Percentiles rank a stretch among this genome's conserved stretches.
Evolutionary conservation across 1,140 invertebrate species (phyloP).

Genomic region (Aphis craccivora): DNA sequence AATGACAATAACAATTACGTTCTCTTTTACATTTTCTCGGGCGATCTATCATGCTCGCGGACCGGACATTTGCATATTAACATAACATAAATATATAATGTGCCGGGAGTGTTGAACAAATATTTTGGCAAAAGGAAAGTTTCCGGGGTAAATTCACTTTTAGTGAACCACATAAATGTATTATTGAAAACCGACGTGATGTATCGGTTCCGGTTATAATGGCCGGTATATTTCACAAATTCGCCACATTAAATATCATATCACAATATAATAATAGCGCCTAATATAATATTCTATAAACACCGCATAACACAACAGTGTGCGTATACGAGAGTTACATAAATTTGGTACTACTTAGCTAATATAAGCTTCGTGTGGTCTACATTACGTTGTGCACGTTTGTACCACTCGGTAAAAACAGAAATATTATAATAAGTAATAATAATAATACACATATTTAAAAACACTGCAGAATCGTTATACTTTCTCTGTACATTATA

Average conservation of each 20-base stretch:
- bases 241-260: not conserved
- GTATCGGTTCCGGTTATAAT: constrained; percentile 15
- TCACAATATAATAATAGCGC: not conserved
- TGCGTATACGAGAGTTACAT: too few relatives aligned
- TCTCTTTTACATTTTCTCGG: constrained; percentile 17
- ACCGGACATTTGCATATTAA: constrained; percentile 23
- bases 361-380: too few relatives aligned
- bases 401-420: too few relatives aligned
- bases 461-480: not conserved
- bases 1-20: constrained; percentile 21
- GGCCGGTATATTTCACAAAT: not conserved
- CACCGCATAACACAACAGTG: too few relatives aligned
- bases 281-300: too few relatives aligned
- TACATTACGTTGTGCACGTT: too few relatives aligned
- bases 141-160: constrained; percentile 31
- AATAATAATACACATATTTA: not conserved
- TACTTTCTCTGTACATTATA: constrained; percentile 42
- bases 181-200: constrained; percentile 32
- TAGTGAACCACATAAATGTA: not conserved
- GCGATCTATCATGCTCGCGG: not conserved
- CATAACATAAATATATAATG: not conserved
- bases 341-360: too few relatives aligned
- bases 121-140: constrained; percentile 34
- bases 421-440: too few relatives aligned
- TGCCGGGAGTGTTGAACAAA: constrained; percentile 8